Percentiles rank a stretch among this genome's conserved stretches.
These are phyloP conservation scores for Butorides virescens DNA, from an alignment of 2,113 vertebrate species.

Conservation along the genomic window DNA sequence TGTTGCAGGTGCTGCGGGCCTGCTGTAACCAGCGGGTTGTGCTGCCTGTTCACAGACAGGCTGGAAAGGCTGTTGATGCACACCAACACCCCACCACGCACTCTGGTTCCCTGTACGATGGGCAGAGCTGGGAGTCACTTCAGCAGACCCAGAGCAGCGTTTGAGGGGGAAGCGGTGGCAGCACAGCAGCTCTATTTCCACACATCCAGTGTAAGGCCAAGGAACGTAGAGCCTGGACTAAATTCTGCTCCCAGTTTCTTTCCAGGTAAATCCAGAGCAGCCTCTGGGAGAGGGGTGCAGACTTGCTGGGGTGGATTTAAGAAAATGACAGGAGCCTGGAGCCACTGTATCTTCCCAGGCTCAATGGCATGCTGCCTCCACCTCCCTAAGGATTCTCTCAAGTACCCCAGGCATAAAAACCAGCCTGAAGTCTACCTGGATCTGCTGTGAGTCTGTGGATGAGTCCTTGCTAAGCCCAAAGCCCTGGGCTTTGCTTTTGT, in stretches of 20 bases:
- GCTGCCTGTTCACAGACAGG: neutral
- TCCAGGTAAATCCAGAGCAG: neutral
- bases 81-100: accelerated
- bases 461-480: neutral
- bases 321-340: neutral
- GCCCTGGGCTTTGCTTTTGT: neutral
- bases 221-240: neutral
- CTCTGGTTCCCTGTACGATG: neutral
- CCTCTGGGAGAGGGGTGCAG: neutral
- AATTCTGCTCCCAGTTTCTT: neutral
- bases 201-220: accelerated
- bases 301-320: neutral
- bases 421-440: neutral
- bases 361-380: accelerated
- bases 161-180: accelerated
- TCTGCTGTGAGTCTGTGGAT: neutral
- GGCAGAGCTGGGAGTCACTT: neutral
- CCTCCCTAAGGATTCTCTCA: neutral
- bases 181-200: neutral
- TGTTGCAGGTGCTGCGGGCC: neutral
- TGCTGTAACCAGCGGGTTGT: neutral
- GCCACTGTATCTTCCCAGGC: neutral
- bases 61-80: neutral
- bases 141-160: neutral
- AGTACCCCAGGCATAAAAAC: neutral